Evolutionary conservation across 1,140 invertebrate species (phyloP), one percentile per base, ranked within the genome.

Genomic region (Heliothis virescens): DNA sequence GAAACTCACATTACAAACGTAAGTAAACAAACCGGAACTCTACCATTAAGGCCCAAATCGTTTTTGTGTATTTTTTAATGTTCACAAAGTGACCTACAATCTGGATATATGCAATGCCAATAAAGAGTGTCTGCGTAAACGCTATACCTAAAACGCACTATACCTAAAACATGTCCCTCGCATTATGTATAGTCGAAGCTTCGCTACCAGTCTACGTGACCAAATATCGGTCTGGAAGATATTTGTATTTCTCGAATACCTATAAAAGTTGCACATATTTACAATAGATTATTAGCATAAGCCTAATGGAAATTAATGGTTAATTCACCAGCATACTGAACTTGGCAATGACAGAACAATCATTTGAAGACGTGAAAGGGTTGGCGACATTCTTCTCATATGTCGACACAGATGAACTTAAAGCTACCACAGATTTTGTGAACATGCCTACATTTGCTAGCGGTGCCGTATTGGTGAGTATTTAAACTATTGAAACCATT

Each of bases 361-460:
- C 13, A 96, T 83, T 76, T 21, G 52, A 85, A 47, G 55, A 79
- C 4, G 57, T 74, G 3, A 80, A 80, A 60, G 84, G 86, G 10
- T 59, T 86, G 15, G 55, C 62, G 10, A 80, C 62, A 1, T 85
- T 86, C 57, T 86, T 83, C 63, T 78, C 81, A 1, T 75, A 84
- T 34, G 80, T 87, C 0, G 81, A 87, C 18, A n/a, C 81, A 4
- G 83, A 87, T n/a, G 85, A 87, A 55, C 18, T 85, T 12, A 15
- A 73, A 15, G 82, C 74, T 0, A 81, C 82, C 5, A 69, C 81
- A 18, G 82, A 88, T 26, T 48, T 88, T 41, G 71, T 87, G 18
- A 78, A 80, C 11, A 18, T 87, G 18, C 80, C 86, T 2, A 87
- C 85, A 15, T 69, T 83, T 3, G 29, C 52, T 11, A 83, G 71